Base-by-base conservation (phyloP, 2,113 vertebrate species). In the Hypomesus transpacificus region DNA sequence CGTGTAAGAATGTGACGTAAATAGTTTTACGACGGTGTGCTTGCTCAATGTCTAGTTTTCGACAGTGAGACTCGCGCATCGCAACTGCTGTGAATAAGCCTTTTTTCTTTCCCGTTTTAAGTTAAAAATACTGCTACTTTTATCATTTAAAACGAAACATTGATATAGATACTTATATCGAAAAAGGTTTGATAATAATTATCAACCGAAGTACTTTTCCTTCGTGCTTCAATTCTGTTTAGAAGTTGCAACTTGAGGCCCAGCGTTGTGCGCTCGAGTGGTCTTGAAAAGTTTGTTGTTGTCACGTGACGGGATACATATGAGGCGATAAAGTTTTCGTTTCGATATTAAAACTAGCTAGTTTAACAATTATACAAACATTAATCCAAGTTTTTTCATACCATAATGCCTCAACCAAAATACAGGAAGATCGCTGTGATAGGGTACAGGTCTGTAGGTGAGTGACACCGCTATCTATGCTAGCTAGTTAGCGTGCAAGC, bases 371-470 rank as follows among this genome's bases (percentile, higher is more conserved):
- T 80, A 39, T 71, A 46, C 57, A 75, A 17, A 73, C 78, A 75
- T 68, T 5, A 3, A 8, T 21, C 59, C 20, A 52, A 61, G 50
- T 54, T 51, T 65, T 52, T 72, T 71, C 70, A 71, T 22, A 62
- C 73, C 61, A 77, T 52, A 46, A 93, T 93, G 92, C 92, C 92
- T 87, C 91, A 92, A 76, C 91, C 91, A 18, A 93, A 92, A 79
- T 85, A 88, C 75, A 88, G 92, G 82, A 93, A 93, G 82, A 93
- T 93, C 65, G 92, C 91, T 53, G 91, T 93, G 52, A 86, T 93
- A 79, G 92, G 92, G 65, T 93, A 93, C 87, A 87, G 92, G 73
- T 93, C 92, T 78, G 92, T 93, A 77, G 91, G 92, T 93, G 79
- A 92, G 92, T 91, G 70, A 39, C 72, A 51, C 26, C 64, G 21